A percentile compares a stretch with the other conserved stretches of the same genome.
Evolutionary conservation across 2,888 invertebrate genomes (phyloP).

Genomic region (Abscondita cerata): DNA sequence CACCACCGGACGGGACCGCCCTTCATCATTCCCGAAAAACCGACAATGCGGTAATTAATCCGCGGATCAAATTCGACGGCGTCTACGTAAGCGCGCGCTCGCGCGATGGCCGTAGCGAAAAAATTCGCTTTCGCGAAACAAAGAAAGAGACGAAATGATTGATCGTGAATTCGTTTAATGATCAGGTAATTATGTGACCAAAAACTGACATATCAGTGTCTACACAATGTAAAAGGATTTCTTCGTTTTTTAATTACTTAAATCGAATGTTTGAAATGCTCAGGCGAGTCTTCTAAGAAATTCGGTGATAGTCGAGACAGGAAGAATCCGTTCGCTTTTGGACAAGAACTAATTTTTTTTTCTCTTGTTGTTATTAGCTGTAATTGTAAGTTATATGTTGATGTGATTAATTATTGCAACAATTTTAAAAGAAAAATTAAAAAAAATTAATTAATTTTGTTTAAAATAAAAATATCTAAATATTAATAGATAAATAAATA

Average conservation of each 20-base stretch:
- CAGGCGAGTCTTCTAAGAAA: slow-evolving; percentile 32
- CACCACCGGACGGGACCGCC: slow-evolving; percentile 38
- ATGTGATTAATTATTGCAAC: too few species aligned
- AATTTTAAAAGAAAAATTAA: too few species aligned
- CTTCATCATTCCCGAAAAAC: slow-evolving; percentile 32
- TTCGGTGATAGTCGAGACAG: slow-evolving; percentile 33
- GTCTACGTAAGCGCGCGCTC: slow-evolving; percentile 17
- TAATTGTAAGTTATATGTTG: too few species aligned
- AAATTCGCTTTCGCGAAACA: neutral
- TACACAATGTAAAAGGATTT: slow-evolving; percentile 41
- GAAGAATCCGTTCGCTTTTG: slow-evolving; percentile 25
- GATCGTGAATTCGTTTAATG: slow-evolving; percentile 23
- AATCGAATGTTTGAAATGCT: slow-evolving; percentile 37
- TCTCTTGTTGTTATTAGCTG: too few species aligned
- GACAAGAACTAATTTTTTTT: slow-evolving; percentile 18
- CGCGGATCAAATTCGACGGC: slow-evolving; percentile 14
- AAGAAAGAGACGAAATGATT: slow-evolving; percentile 7
- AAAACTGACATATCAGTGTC: slow-evolving; percentile 40
- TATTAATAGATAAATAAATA: too few species aligned
- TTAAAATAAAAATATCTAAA: too few species aligned
- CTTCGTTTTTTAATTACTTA: slow-evolving; percentile 42
- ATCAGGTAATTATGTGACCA: slow-evolving; percentile 28
- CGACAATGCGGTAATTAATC: slow-evolving; percentile 32
- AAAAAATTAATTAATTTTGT: too few species aligned
- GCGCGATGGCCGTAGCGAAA: slow-evolving; percentile 11